Conservation (phyloP, 2,888 invertebrate genomes). For the Ashinkailepas kermadecensis region DNA sequence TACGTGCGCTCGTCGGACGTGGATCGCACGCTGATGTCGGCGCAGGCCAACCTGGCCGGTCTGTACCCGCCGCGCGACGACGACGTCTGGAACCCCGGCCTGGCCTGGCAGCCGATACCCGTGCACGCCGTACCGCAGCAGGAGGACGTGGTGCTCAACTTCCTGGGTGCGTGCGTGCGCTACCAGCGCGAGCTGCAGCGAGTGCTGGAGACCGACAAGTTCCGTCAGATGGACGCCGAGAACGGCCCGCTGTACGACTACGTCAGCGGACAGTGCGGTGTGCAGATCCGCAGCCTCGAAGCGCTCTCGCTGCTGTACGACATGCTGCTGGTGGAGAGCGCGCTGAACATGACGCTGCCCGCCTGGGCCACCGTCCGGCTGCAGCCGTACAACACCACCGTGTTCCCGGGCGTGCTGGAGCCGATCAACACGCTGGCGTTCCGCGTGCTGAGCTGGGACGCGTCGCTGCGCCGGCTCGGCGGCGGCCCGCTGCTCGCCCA, state of each 20-base stretch:
- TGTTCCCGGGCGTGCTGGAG: constrained; percentile 50
- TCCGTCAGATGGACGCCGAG: constrained; percentile 50
- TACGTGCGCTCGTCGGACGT: constrained; percentile 69
- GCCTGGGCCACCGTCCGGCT: constrained; percentile 61
- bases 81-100: constrained; percentile 38
- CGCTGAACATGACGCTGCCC: constrained; percentile 60
- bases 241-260: constrained; percentile 58
- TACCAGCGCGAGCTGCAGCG: constrained; percentile 52
- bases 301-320: background rate
- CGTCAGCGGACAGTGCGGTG: constrained; percentile 57
- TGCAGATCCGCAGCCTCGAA: constrained; percentile 48
- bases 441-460: constrained; percentile 52
- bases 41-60: constrained; percentile 70
- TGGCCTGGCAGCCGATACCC: constrained; percentile 77
- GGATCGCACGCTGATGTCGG: constrained; percentile 85
- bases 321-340: constrained; percentile 43
- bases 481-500: constrained; percentile 24
- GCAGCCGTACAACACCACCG: background rate
- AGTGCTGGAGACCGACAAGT: constrained; percentile 48
- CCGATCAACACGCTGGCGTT: constrained; percentile 57
- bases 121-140: constrained; percentile 64
- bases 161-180: constrained; percentile 58
- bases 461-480: constrained; percentile 43
- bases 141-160: constrained; percentile 54
- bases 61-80: constrained; percentile 42